These are phyloP conservation scores for Diuraphis noxia DNA, from an alignment of 1,140 invertebrate species.

Conservation along the genomic window DNA sequence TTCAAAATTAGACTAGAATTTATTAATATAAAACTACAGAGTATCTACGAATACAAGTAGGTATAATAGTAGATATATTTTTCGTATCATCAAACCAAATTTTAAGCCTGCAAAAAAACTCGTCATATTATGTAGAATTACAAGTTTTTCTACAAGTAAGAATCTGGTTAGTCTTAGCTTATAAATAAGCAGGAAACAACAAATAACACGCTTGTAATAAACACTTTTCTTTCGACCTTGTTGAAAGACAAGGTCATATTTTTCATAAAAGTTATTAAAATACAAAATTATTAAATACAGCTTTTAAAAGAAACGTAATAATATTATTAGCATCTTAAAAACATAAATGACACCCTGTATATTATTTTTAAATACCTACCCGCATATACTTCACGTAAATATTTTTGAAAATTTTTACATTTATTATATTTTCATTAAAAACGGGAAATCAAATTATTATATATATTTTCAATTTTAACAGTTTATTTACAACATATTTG, in stretches of 20 bases:
- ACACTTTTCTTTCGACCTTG: conserved; percentile 31
- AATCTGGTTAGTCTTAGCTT: neutral
- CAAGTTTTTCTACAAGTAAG: conserved; percentile 6
- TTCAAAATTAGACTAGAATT: neutral
- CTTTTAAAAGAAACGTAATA: neutral
- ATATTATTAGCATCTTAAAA: neutral
- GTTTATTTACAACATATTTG: neutral
- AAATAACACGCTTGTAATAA: neutral
- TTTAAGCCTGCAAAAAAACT: neutral
- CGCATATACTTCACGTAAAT: neutral
- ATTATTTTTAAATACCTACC: neutral
- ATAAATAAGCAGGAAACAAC: conserved; percentile 14
- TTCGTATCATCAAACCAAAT: neutral
- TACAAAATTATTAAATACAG: neutral
- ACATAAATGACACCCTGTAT: neutral
- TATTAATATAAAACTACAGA: neutral
- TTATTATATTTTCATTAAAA: neutral
- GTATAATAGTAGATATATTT: neutral
- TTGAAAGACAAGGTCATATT: conserved; percentile 26
- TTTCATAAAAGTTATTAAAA: neutral
- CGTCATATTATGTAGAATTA: neutral
- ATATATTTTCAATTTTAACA: neutral
- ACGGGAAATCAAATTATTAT: neutral
- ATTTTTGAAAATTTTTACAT: neutral
- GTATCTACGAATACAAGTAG: neutral